Evolutionary conservation across 2,113 vertebrate species (phyloP), one percentile per base, ranked within the genome.

Genomic region (Tetrao urogallus): DNA sequence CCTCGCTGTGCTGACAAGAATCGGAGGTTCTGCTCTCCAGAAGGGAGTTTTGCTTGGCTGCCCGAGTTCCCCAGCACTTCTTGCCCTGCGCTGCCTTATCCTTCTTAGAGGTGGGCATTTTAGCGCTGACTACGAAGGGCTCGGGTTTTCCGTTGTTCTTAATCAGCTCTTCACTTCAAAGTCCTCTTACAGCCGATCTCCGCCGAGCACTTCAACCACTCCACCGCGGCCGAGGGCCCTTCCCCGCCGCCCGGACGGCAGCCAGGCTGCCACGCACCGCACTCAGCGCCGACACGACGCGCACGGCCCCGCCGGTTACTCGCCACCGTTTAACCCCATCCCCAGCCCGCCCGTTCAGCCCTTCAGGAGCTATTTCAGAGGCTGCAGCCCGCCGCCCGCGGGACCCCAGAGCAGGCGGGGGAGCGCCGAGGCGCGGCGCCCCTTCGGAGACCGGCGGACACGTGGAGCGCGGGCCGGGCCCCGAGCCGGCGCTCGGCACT

Each of bases 401-500:
- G 56, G 30, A 57, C 30, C 30, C 54, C 52, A 5, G 52, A 56
- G 54, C 54, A 4, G 30, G 54, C 30, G 30, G 56, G 28, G 30
- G 56, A 57, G 56, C 30, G 56, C 56, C 19, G 56, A 57, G 10
- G n/a, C 54, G 50, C 34, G 80, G 88, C 82, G 60, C 84, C 66
- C 54, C n/a, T 65, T 69, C 87, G 14, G 50, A 27, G 50, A 52
- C 32, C 38, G 54, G 52, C 52, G 25, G 25, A 5, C 27, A 56
- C 28, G 54, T 30, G 54, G 16, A 17, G 54, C 15, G 27, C 27
- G 25, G 27, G 13, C 48, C 50, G 28, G 12, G n/a, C 58, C 34
- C 11, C 69, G 7, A 36, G 57, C 8, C 66, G 13, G 43, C 92
- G 36, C 66, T 7, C 64, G 13, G 38, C 93, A 97, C 98, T 97